Evolutionary conservation across 2,888 invertebrate genomes (phyloP), one percentile per base, ranked within the genome.

Genomic region (Phalera bucephala): DNA sequence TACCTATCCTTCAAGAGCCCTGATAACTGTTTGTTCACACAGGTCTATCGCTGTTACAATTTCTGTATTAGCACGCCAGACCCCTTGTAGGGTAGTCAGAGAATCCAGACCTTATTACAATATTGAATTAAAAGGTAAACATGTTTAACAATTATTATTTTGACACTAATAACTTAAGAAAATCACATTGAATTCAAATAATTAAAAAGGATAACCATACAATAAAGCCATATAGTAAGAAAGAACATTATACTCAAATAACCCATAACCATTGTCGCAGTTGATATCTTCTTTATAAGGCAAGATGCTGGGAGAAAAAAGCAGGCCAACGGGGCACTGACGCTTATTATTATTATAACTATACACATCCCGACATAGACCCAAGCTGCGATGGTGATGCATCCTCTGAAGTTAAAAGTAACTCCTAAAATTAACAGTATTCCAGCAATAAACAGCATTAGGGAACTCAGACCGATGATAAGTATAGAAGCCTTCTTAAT

Each of bases 221-320:
- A 29, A 9, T 19, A 29, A 3, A 29, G 10, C 29, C 15, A 17
- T 29, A 29, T 3, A 10, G 11, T 11, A 1, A 29, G 29, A 3
- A 19, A 29, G 6, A 19, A 1, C 15, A 19, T 29, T 11, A 29
- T 19, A 8, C 2, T 2, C 11, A 29, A 19, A 14, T 29, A 29
- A 19, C 29, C 29, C 29, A 29, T 29, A 8, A 29, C 29, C 29
- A 29, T 29, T 1, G 11, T 19, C 6, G 19, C 10, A 14, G 9
- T 29, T 1, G 29, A 29, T 29, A 29, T 19, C 3, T 29, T 9
- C 10, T 29, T 29, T 19, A 29, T 19, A 19, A 29, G 19, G 11
- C 29, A 29, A 3, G 29, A 11, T 7, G 2, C 11, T 2, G 19
- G 10, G 2, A 11, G 2, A 19, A 29, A 29, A 4, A 29, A 29